Base-by-base conservation (phyloP, 2,113 vertebrate genomes). In the Phyllostomus hastatus region DNA sequence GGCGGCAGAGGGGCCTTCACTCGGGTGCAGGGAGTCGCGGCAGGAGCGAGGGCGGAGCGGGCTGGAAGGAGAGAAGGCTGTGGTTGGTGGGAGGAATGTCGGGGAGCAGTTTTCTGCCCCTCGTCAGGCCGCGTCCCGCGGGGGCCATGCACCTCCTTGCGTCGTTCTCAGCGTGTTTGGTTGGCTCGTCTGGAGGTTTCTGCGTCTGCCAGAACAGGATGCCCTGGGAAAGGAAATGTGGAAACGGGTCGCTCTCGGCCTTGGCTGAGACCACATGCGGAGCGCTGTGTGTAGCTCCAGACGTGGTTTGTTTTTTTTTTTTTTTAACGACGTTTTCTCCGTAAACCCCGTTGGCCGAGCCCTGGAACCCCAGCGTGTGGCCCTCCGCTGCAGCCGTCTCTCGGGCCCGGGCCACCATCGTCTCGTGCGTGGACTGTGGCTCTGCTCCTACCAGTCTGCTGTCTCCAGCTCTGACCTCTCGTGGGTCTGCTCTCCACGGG, bases 221-320 rank as follows among this genome's bases (percentile, higher is more conserved):
- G 93, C 87, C n/a, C 92, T 95, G 96, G 83, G 90, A 97, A 97
- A 95, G 94, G 90, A 92, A 93, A 52, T 2, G 10, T 83, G 80
- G 89, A 88, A 67, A 89, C 0, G 0, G 15, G 26, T 87, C 38
- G 41, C 38, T 52, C 33, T 48, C 80, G 84, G 70, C 80, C 16
- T 1, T 4, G 5, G 38, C 5, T 5, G 11, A 80, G 94, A 26
- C 91, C 10, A 1, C 69, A 17, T 54, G 50, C 10, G 80, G 52
- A 54, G 87, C 2, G 28, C 24, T 12, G 8, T 0, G 24, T 67
- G 54, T 20, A 4, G 69, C 22, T 54, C 69, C 90, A 90, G 83
- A n/a, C 26, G 1, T 79, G 43, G 69, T 50, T 57, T 41, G 3
- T 41, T 41, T 73, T 85, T 79, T 64, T 73, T 85, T 79, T 64